Conservation (phyloP, 2,888 invertebrate genomes). For the Geophilus truncorum region DNA sequence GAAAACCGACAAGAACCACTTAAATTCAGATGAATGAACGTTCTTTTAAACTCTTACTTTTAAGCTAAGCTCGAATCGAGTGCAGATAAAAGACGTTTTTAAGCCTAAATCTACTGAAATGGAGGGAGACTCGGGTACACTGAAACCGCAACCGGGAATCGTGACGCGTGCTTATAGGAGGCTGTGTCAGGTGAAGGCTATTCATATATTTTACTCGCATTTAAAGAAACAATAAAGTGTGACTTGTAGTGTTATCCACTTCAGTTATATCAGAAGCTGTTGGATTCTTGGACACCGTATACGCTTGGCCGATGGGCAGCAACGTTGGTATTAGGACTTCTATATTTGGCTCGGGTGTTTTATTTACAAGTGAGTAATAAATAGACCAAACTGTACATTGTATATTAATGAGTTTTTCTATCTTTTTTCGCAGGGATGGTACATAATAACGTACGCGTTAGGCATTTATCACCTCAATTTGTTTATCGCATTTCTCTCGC, state of each 20-base stretch:
- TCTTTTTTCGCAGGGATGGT: slow-evolving; percentile 81
- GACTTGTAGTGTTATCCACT: slow-evolving; percentile 38
- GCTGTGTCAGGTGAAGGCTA: slow-evolving; percentile 18
- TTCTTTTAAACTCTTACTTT: background rate
- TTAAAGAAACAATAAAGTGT: background rate
- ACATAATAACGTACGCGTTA: slow-evolving; percentile 97
- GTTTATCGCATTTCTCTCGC: slow-evolving; percentile 99
- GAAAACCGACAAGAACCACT: background rate
- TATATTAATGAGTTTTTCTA: background rate
- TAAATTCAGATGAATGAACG: background rate
- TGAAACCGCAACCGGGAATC: slow-evolving; percentile 30
- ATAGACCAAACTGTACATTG: slow-evolving; percentile 37
- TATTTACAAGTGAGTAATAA: slow-evolving; percentile 63
- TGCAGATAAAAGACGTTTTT: background rate
- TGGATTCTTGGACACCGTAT: slow-evolving; percentile 84
- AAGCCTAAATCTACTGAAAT: slow-evolving; percentile 17
- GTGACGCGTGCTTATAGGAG: slow-evolving; percentile 14
- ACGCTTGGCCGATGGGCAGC: slow-evolving; percentile 72
- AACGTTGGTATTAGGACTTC: slow-evolving; percentile 62
- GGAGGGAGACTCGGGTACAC: slow-evolving; percentile 29
- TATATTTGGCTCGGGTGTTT: slow-evolving; percentile 75
- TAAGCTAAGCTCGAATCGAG: background rate
- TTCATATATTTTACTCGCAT: background rate
- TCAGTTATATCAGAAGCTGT: slow-evolving; percentile 72
- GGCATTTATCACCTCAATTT: slow-evolving; percentile 99